Evolutionary conservation across 1,140 invertebrate genomes (phyloP), one percentile per base, ranked within the genome.

Genomic region (Scaptodrosophila lebanonensis): DNA sequence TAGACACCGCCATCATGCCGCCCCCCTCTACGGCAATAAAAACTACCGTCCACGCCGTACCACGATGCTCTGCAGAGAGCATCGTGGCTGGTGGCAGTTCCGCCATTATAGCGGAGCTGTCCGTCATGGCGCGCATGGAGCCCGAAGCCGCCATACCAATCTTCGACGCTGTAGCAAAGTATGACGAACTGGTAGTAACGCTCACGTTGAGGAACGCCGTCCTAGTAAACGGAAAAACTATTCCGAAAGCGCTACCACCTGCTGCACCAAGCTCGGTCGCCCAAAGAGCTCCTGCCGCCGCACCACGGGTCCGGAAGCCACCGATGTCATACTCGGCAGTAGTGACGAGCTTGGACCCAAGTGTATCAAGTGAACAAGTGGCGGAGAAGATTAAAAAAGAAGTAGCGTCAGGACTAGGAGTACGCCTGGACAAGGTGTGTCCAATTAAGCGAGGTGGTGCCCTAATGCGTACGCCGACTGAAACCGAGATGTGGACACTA

Each of bases 401-500:
- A 25, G 48, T 51, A 1, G 47, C 13, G 0, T 42, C 51, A 1
- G 27, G 16, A 1, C 13, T 54, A 0, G 17, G 32, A 2, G 51
- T 54, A 0, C 27, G 51, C 3, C 12, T 54, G 1, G 39, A 54
- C 11, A 11, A 22, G 1, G 30, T 54, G 0, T 15, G 16, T 8
- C 1, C 38, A 1, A 13, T 18, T 4, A 15, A 22, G 8, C 8
- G 29, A 1, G 40, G 40, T 9, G 51, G 39, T 15, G 51, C 40
- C 5, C 18, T 44, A 5, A 54, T 54, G 5, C 2, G 50, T 8
- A 36, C 30, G 0, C 32, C 39, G 2, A 36, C 51, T 12, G 51
- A 13, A 2, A 17, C 2, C 1, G 51, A 44, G 13, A 32, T 38
- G 11, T 12, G 27, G 30, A 11, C 9, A 1, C 4, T 45, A 1